Conservation (phyloP, 2,888 invertebrate genomes). For the Phaonia tiefii region DNA sequence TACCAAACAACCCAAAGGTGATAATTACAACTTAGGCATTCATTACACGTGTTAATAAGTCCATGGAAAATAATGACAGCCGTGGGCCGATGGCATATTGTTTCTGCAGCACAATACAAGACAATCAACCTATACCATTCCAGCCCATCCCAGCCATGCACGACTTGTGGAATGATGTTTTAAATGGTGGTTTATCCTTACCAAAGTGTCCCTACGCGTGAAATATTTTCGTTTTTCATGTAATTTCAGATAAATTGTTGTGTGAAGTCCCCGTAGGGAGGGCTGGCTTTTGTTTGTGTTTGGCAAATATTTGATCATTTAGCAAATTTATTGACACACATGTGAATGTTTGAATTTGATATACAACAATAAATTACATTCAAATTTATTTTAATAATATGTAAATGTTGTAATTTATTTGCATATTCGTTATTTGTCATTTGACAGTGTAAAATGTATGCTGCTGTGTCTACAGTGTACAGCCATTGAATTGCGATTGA, state of each 20-base stretch:
- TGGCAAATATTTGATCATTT: constrained; percentile 22
- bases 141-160: too few relatives aligned
- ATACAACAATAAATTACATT: neutral
- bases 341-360: constrained; percentile 12
- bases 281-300: neutral
- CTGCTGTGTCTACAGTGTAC: too few relatives aligned
- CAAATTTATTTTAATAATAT: constrained; percentile 12
- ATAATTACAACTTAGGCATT: constrained; percentile 53
- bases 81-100: neutral
- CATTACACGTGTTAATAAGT: constrained; percentile 58
- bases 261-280: neutral
- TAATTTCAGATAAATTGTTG: neutral
- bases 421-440: neutral
- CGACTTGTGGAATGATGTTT: too few relatives aligned
- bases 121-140: too few relatives aligned
- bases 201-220: too few relatives aligned
- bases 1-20: constrained; percentile 42
- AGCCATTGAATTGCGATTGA: too few relatives aligned
- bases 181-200: too few relatives aligned
- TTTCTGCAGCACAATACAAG: too few relatives aligned
- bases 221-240: neutral
- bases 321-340: constrained; percentile 11
- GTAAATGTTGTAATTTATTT: constrained; percentile 14
- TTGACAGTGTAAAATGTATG: constrained; percentile 3
- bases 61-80: constrained; percentile 38